A percentile compares a stretch with the other conserved stretches of the same genome.
phyloP scores from a whole-genome alignment of 2,113 vertebrate species.

The Sciurus niger region DNA sequence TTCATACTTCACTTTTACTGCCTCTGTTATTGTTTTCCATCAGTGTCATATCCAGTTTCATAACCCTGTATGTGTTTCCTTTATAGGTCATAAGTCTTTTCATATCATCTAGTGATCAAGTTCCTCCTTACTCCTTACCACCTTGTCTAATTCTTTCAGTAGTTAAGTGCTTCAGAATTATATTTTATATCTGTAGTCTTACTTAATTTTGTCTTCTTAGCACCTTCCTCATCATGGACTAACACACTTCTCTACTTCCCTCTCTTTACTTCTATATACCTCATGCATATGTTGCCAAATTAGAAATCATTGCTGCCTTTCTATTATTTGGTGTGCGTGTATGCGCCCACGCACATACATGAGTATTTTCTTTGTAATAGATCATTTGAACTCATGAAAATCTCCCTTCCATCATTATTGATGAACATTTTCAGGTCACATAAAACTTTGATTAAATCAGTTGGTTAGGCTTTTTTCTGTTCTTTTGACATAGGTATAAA shows the following conservation, averaged over 20 bases:
- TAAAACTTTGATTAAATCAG: too few relatives aligned
- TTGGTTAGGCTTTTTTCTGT: too few relatives aligned
- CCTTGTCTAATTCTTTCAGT: slow-evolving; percentile 14
- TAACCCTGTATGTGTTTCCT: neutral
- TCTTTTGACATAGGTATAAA: too few relatives aligned
- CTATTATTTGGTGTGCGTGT: neutral
- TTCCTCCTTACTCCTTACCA: slow-evolving; percentile 35
- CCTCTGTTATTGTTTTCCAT: neutral
- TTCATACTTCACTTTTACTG: neutral
- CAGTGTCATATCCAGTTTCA: neutral
- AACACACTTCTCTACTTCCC: neutral
- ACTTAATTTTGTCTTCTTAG: neutral
- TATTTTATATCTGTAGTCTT: neutral
- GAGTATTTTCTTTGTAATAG: too few relatives aligned
- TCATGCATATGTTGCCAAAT: slow-evolving; percentile 29
- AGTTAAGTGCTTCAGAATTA: slow-evolving; percentile 5
- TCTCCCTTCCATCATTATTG: too few relatives aligned
- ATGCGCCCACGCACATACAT: neutral
- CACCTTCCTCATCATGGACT: neutral
- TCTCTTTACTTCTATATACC: neutral
- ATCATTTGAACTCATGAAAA: neutral
- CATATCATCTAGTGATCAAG: neutral
- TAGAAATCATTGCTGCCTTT: slow-evolving; percentile 38
- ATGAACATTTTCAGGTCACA: too few relatives aligned
- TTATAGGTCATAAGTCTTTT: neutral